Evolutionary conservation across 2,113 vertebrate genomes (phyloP).

Genomic region (Cynopterus brachyotis): DNA sequence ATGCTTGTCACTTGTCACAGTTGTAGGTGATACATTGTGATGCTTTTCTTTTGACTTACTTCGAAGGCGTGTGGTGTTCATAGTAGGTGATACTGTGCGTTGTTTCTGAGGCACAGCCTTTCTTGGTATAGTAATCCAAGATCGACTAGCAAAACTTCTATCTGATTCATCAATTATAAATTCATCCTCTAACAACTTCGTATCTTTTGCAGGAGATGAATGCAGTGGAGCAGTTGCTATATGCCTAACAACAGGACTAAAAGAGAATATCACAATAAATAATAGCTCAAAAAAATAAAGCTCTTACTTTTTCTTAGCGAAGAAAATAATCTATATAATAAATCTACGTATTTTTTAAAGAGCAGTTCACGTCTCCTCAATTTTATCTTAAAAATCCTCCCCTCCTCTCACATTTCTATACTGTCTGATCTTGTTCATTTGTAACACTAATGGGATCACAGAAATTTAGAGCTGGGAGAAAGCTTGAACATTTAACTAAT

Average conservation of each 20-base stretch:
- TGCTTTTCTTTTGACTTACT: slow-evolving; percentile 37
- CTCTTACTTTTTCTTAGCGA: neutral
- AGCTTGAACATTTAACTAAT: neutral
- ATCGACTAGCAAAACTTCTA: slow-evolving; percentile 4
- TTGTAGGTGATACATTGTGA: neutral
- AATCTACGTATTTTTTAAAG: neutral
- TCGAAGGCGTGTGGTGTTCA: slow-evolving; percentile 40
- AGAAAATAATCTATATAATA: neutral
- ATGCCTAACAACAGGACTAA: slow-evolving; percentile 72
- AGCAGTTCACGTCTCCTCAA: neutral
- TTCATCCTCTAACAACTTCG: slow-evolving; percentile 72
- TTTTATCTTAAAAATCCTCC: neutral
- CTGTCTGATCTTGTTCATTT: neutral
- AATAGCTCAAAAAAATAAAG: slow-evolving; percentile 25
- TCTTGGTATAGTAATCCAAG: slow-evolving; percentile 77
- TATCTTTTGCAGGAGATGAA: slow-evolving; percentile 13
- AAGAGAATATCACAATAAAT: neutral
- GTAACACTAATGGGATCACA: neutral
- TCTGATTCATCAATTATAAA: slow-evolving; percentile 83
- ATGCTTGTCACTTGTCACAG: neutral
- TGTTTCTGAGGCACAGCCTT: slow-evolving; percentile 57
- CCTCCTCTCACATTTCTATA: neutral
- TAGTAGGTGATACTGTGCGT: neutral
- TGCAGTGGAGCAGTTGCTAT: neutral
- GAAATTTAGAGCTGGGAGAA: neutral